Conservation (phyloP, 2,113 vertebrate species). For the Ophthalmolycus amberensis region DNA sequence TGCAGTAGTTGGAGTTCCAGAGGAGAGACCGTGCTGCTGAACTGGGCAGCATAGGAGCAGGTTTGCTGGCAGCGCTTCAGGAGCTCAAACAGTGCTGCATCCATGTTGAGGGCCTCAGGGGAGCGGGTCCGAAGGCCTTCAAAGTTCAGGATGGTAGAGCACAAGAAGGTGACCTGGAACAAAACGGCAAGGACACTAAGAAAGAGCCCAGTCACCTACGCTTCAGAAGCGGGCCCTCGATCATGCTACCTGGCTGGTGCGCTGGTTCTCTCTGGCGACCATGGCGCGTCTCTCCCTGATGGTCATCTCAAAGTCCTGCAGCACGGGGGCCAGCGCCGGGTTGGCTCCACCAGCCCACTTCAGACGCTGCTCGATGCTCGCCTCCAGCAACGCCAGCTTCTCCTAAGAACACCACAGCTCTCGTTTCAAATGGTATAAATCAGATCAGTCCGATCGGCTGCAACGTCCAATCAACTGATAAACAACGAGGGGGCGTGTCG, state of each 20-base stretch:
- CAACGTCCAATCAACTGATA: too few species aligned
- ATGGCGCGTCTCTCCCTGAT: conserved; percentile 93
- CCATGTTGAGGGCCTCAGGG: conserved; percentile 92
- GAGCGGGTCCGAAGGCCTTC: conserved; percentile 95
- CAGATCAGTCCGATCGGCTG: too few species aligned
- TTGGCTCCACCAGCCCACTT: conserved; percentile 99
- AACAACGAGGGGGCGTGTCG: too few species aligned
- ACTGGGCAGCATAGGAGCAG: conserved; percentile 95
- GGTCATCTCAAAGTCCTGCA: conserved; percentile 98
- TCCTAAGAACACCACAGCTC: conserved; percentile 82
- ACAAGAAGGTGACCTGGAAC: conserved; percentile 92
- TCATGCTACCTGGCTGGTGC: conserved; percentile 87
- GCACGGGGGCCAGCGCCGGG: conserved; percentile 92
- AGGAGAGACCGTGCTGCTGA: conserved; percentile 93
- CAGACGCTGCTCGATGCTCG: conserved; percentile 97
- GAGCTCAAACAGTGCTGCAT: conserved; percentile 92
- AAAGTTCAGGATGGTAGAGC: conserved; percentile 97
- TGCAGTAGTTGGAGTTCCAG: conserved; percentile 94
- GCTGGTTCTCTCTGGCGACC: conserved; percentile 93
- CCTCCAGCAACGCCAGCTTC: conserved; percentile 93
- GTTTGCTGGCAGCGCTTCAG: conserved; percentile 97
- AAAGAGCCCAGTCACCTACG: background rate
- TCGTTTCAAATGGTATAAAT: background rate
- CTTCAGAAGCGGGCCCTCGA: background rate
- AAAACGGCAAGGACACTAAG: rapidly evolving